These are phyloP conservation scores for Isoperla grammatica DNA, from an alignment of 2,888 invertebrate species.

Conservation along the genomic window DNA sequence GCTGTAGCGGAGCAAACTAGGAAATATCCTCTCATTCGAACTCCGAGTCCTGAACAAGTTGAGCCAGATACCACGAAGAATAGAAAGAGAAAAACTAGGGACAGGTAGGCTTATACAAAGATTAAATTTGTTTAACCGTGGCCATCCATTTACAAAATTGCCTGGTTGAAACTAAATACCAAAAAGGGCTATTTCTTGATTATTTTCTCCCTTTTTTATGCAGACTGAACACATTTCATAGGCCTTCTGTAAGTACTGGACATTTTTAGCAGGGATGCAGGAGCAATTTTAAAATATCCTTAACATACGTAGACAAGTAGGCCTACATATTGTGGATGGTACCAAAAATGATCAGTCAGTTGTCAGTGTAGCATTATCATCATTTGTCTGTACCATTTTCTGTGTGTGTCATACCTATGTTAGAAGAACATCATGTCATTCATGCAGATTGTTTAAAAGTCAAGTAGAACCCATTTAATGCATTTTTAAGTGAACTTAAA, in stretches of 20 bases:
- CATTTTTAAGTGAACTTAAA: too few species aligned
- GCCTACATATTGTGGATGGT: too few species aligned
- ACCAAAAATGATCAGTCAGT: too few species aligned
- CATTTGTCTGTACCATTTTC: too few species aligned
- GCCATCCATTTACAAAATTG: background rate
- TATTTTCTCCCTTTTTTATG: constrained; percentile 10
- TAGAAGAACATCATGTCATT: too few species aligned
- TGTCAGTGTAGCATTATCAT: too few species aligned
- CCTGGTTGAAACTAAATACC: background rate
- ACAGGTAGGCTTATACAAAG: constrained; percentile 29
- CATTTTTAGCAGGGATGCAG: background rate
- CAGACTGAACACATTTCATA: too few species aligned
- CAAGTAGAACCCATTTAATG: too few species aligned
- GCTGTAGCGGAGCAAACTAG: constrained; percentile 45
- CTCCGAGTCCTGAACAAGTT: constrained; percentile 58
- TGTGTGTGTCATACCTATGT: too few species aligned
- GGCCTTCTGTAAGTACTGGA: background rate
- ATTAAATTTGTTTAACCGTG: background rate
- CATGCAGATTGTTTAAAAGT: too few species aligned
- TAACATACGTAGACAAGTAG: too few species aligned
- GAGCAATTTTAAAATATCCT: too few species aligned
- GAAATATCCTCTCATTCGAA: constrained; percentile 68
- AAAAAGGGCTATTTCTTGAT: background rate
- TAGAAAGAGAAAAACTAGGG: constrained; percentile 39
- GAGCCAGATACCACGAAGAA: constrained; percentile 35